These are phyloP conservation scores for Drosophila guanche DNA, from an alignment of 1,140 invertebrate species.

Conservation along the genomic window DNA sequence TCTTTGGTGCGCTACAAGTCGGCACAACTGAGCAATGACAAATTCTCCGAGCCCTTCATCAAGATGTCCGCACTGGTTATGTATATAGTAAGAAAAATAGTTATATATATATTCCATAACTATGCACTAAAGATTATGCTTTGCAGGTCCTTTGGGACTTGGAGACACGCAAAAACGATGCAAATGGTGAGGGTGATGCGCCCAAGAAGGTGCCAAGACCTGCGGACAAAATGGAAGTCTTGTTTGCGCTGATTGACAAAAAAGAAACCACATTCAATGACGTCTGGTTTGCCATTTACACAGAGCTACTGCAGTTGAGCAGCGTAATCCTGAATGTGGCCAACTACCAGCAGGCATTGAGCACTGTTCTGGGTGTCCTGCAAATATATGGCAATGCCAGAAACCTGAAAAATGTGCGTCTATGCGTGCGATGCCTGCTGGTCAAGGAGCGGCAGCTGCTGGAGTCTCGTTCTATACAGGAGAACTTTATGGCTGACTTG, in stretches of 20 bases:
- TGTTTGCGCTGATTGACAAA: conserved; percentile 55
- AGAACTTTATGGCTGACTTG: conserved; percentile 21
- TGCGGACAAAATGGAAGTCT: conserved; percentile 49
- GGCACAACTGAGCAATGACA: conserved; percentile 31
- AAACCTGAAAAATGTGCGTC: conserved; percentile 55
- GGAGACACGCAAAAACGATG: conserved; percentile 3
- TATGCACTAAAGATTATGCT: not conserved
- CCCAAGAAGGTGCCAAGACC: conserved; percentile 44
- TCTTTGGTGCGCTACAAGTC: conserved; percentile 33
- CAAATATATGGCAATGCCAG: conserved; percentile 53
- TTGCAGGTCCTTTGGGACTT: conserved; percentile 55
- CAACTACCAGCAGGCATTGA: conserved; percentile 56
- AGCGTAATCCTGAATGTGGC: conserved; percentile 42
- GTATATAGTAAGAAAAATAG: conserved; percentile 55
- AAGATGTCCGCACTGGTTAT: conserved; percentile 63
- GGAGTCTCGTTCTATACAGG: conserved; percentile 11
- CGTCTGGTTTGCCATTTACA: conserved; percentile 71
- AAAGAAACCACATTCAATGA: conserved; percentile 58
- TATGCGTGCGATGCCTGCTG: conserved; percentile 47
- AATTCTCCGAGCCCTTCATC: conserved; percentile 56
- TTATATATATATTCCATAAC: not conserved
- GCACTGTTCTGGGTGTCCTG: conserved; percentile 40
- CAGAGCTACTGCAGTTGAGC: conserved; percentile 56
- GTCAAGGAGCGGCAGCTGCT: conserved; percentile 37
- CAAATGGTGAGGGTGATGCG: conserved; percentile 11